A percentile compares a stretch with the other conserved stretches of the same genome.
These are phyloP conservation scores for Stigmatopora nigra DNA, from an alignment of 2,113 vertebrate species.

Conservation along the genomic window DNA sequence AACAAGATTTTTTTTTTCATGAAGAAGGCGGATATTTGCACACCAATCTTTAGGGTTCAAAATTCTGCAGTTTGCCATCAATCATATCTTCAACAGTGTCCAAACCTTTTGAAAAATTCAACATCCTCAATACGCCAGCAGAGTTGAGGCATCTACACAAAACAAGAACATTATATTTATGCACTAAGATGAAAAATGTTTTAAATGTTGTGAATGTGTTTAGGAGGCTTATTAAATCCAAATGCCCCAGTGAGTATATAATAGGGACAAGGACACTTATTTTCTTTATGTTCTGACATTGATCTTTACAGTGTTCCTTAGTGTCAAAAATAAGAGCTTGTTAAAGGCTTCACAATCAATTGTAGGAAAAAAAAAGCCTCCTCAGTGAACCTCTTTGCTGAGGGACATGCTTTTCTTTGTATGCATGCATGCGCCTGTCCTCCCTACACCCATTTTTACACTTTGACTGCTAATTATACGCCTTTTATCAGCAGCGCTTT, in stretches of 20 bases:
- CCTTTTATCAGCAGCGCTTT: slow-evolving; percentile 13
- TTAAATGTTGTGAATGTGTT: neutral
- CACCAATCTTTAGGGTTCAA: neutral
- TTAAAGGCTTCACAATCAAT: neutral
- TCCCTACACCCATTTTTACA: slow-evolving; percentile 11
- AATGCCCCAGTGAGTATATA: neutral
- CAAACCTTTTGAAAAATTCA: neutral
- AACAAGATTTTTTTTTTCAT: too few relatives aligned
- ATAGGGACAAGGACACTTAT: neutral
- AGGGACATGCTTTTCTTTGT: neutral
- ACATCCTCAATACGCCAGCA: neutral
- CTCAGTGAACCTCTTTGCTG: neutral
- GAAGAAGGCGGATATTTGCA: neutral
- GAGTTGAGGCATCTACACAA: neutral
- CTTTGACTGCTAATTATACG: slow-evolving; percentile 12
- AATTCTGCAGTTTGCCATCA: neutral
- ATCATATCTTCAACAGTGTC: neutral
- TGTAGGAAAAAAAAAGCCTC: neutral
- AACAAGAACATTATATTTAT: neutral
- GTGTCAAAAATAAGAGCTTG: neutral
- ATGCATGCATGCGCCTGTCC: slow-evolving; percentile 1
- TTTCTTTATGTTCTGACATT: slow-evolving; percentile 3
- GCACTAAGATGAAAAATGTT: neutral
- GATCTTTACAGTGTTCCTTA: neutral
- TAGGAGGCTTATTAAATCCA: neutral